A percentile compares a stretch with the other conserved stretches of the same genome.
phyloP scores from a whole-genome alignment of 2,113 vertebrate genomes.

The Seriola quinqueradiata region DNA sequence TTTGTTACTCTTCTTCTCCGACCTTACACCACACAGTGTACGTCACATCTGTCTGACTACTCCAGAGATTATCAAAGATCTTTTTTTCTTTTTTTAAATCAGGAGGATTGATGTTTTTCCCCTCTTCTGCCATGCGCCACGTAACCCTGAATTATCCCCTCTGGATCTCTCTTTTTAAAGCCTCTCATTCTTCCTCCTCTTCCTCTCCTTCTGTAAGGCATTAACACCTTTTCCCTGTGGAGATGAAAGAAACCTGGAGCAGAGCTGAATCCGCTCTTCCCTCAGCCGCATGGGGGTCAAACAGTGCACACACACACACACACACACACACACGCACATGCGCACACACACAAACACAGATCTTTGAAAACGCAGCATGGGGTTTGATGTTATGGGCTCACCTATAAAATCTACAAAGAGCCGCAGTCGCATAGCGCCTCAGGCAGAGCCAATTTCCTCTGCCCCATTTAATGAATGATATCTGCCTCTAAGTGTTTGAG shows the following conservation, averaged over 20 bases:
- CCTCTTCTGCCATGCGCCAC: background rate
- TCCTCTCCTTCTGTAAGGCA: conserved; percentile 61
- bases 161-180: conserved; percentile 38
- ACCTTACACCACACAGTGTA: background rate
- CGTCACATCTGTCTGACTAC: conserved; percentile 39
- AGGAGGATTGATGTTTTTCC: conserved; percentile 19
- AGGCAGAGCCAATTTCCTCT: conserved; percentile 62
- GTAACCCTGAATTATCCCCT: conserved; percentile 37
- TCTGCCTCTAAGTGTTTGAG: conserved; percentile 47
- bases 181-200: conserved; percentile 23
- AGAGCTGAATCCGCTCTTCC: conserved; percentile 62
- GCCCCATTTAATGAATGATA: conserved; percentile 47
- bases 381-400: conserved; percentile 58
- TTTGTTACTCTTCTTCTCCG: background rate
- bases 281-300: conserved; percentile 49
- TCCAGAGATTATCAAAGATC: conserved; percentile 37
- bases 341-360: conserved; percentile 24
- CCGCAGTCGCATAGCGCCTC: conserved; percentile 42
- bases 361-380: conserved; percentile 55
- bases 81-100: conserved; percentile 23
- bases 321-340: background rate
- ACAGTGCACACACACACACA: conserved; percentile 6
- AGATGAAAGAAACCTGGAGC: conserved; percentile 72
- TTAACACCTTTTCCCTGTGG: conserved; percentile 73
- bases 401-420: conserved; percentile 82